Evolutionary conservation across 2,113 vertebrate species (phyloP).

Genomic region (Ciconia boyciana): DNA sequence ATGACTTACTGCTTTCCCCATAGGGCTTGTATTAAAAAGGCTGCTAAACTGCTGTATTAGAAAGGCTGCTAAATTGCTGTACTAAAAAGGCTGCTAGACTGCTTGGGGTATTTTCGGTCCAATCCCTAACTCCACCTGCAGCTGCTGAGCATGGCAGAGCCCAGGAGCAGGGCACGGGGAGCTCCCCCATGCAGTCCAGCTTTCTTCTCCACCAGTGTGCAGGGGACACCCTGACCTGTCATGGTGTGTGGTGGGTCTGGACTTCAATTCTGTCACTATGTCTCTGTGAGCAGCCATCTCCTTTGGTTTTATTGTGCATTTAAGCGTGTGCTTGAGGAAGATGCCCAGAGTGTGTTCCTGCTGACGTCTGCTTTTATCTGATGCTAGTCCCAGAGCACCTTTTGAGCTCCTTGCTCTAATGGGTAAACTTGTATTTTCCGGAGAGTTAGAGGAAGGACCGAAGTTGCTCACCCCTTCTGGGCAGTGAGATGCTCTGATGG

Average conservation of each 20-base stretch:
- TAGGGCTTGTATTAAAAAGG: background rate
- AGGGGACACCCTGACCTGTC: rapidly evolving
- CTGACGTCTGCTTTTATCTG: background rate
- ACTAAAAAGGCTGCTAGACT: background rate
- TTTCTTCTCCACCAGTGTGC: rapidly evolving
- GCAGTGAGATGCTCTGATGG: rapidly evolving
- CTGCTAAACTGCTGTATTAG: background rate
- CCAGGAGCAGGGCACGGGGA: rapidly evolving
- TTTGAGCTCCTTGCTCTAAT: background rate
- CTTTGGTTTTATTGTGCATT: background rate
- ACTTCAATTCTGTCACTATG: rapidly evolving
- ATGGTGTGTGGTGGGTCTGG: background rate
- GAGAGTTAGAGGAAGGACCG: background rate
- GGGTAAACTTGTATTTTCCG: background rate
- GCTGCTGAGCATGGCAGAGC: rapidly evolving
- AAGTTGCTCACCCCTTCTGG: rapidly evolving
- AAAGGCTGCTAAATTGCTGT: background rate
- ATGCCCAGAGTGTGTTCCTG: background rate
- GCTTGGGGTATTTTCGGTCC: background rate
- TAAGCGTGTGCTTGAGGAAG: background rate
- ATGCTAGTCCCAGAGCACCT: background rate
- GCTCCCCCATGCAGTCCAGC: background rate
- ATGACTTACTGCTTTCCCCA: background rate
- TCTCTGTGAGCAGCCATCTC: background rate
- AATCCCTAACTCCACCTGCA: background rate